Evolutionary conservation across 2,113 vertebrate genomes (phyloP).

Genomic region (Sorex araneus): DNA sequence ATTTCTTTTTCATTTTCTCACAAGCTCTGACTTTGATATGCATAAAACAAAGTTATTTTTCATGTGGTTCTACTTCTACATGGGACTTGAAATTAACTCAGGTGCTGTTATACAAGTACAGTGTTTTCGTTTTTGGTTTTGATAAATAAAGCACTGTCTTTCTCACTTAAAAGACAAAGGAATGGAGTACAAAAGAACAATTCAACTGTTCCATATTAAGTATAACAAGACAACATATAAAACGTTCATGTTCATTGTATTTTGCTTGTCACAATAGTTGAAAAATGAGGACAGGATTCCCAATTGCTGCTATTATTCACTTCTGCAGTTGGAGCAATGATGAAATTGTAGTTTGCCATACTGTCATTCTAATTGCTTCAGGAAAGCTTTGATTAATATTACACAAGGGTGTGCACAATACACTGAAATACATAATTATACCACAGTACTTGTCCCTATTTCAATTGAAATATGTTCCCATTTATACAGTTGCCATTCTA

Average conservation of each 20-base stretch:
- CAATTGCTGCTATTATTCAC: not conserved
- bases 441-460: not conserved
- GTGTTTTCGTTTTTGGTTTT: conserved; percentile 24
- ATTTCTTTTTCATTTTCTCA: not conserved
- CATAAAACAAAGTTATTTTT: not conserved
- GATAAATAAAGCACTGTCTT: not conserved
- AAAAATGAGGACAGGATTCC: conserved; percentile 13
- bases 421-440: not conserved
- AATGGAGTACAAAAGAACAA: conserved; percentile 12
- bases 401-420: not conserved
- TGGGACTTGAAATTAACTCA: conserved; percentile 35
- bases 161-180: conserved; percentile 54
- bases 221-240: conserved; percentile 13
- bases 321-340: not conserved
- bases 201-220: not conserved
- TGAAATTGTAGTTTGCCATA: not conserved
- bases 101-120: not conserved
- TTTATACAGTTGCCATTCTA: conserved; percentile 45
- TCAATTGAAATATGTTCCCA: conserved; percentile 13
- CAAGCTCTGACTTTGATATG: not conserved
- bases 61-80: conserved; percentile 36
- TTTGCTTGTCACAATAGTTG: conserved; percentile 20
- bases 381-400: conserved; percentile 37
- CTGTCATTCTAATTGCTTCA: conserved; percentile 26
- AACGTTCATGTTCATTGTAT: not conserved